These are phyloP conservation scores for Pseudoips prasinana DNA, from an alignment of 2,888 invertebrate genomes.

Conservation along the genomic window DNA sequence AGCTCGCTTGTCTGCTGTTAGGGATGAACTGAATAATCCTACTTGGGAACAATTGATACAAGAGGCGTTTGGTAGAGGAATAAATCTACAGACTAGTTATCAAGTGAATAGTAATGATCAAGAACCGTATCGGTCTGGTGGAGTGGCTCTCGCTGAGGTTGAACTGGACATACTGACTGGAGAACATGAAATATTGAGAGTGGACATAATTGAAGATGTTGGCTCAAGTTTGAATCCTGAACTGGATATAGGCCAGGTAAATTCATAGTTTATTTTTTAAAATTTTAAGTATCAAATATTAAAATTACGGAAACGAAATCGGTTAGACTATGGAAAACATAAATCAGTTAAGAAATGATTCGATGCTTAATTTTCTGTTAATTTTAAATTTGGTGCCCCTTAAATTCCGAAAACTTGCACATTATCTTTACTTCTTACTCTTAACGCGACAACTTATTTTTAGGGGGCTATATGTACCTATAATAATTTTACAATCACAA, in stretches of 20 bases:
- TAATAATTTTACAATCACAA: too few relatives aligned
- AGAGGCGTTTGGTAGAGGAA: slow-evolving; percentile 60
- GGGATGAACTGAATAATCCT: slow-evolving; percentile 61
- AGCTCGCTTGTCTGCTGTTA: slow-evolving; percentile 68
- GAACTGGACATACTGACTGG: slow-evolving; percentile 89
- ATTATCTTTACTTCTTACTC: too few relatives aligned
- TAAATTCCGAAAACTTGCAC: too few relatives aligned
- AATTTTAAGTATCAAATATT: too few relatives aligned
- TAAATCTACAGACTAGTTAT: slow-evolving; percentile 60
- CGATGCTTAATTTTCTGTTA: too few relatives aligned
- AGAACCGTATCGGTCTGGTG: slow-evolving; percentile 66
- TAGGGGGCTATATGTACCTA: too few relatives aligned
- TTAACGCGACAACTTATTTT: too few relatives aligned
- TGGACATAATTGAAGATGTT: slow-evolving; percentile 85
- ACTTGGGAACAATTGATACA: slow-evolving; percentile 77
- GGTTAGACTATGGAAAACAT: too few relatives aligned
- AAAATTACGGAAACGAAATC: too few relatives aligned
- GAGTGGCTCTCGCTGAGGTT: slow-evolving; percentile 83
- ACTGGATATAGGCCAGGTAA: slow-evolving; percentile 85
- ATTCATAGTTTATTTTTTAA: too few relatives aligned
- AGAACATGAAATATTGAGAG: slow-evolving; percentile 82
- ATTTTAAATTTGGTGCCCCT: too few relatives aligned
- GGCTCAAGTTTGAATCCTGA: slow-evolving; percentile 85
- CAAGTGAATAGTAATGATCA: slow-evolving; percentile 48
- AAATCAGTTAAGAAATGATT: too few relatives aligned